phyloP scores from a whole-genome alignment of 2,113 vertebrate genomes.

The Vanacampus margaritifer region DNA sequence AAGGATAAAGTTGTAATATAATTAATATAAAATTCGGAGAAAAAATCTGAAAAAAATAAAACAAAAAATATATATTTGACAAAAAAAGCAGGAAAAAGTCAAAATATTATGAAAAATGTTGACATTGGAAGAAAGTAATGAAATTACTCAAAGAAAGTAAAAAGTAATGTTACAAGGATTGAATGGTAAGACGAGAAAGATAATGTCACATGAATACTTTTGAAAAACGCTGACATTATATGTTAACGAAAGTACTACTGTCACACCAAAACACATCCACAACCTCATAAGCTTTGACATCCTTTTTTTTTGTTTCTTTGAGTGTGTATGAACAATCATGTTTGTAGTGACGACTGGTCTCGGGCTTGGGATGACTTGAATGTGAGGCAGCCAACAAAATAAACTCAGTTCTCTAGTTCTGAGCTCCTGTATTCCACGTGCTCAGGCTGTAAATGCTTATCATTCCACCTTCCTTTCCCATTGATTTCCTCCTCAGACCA shows the following conservation, averaged over 20 bases:
- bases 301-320: not conserved
- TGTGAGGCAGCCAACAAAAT: not conserved
- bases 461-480: not conserved
- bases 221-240: not conserved
- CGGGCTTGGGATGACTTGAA: not conserved
- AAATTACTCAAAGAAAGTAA: not conserved
- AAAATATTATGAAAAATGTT: too few species aligned
- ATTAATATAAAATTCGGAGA: too few species aligned
- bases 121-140: not conserved
- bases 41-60: too few species aligned
- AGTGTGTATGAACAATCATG: not conserved
- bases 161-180: not conserved
- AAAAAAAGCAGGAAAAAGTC: not conserved
- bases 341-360: not conserved
- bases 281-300: not conserved
- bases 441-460: not conserved
- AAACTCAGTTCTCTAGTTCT: not conserved
- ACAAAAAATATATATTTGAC: too few species aligned
- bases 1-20: too few species aligned
- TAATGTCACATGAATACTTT: not conserved
- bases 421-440: not conserved
- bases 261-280: not conserved
- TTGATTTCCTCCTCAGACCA: constrained; percentile 5
- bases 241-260: not conserved
- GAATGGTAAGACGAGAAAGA: not conserved